Evolutionary conservation across 37 sponge, comb jelly and placozoan species (phyloP).

Genomic region (Halichondria panicea): DNA sequence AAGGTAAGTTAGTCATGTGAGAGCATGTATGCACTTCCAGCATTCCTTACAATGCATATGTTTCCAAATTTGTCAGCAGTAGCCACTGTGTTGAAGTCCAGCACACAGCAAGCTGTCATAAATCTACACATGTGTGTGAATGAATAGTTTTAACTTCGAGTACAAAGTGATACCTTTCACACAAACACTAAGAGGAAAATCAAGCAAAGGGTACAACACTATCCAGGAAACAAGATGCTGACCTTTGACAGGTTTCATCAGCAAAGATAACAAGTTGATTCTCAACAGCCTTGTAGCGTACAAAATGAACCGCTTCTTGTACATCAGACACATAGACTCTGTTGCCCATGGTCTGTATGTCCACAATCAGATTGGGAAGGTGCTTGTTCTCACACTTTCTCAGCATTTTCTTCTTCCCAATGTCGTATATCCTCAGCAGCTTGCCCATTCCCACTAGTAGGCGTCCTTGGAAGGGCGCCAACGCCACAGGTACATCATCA

Average conservation of each 20-base stretch:
- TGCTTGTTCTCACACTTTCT: slow-evolving; percentile 99
- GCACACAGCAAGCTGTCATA: slow-evolving; percentile 68
- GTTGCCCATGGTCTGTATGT: slow-evolving; percentile 75
- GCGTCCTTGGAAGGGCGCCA: slow-evolving; percentile 91
- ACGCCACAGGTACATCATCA: slow-evolving; percentile 90
- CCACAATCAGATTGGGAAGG: slow-evolving; percentile 88
- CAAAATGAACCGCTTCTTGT: slow-evolving; percentile 91
- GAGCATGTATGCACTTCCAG: too few relatives aligned
- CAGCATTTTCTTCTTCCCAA: slow-evolving; percentile 97
- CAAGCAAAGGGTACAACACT: neutral
- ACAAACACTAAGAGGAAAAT: neutral
- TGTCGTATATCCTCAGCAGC: slow-evolving; percentile 91
- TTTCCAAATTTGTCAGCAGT: slow-evolving; percentile 98
- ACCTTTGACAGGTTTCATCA: slow-evolving; percentile 90
- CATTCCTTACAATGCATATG: slow-evolving; percentile 69
- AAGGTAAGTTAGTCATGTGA: neutral
- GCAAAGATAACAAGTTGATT: slow-evolving; percentile 96
- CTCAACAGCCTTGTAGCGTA: slow-evolving; percentile 84
- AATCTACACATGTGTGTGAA: too few relatives aligned
- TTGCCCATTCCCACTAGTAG: slow-evolving; percentile 93
- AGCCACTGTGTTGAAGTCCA: slow-evolving; percentile 95
- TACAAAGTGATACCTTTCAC: too few relatives aligned
- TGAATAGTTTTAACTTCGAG: too few relatives aligned
- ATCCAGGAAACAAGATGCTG: neutral
- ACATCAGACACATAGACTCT: slow-evolving; percentile 92